Conservation (phyloP, 2,888 invertebrate species). For the Tetropium fuscum region DNA sequence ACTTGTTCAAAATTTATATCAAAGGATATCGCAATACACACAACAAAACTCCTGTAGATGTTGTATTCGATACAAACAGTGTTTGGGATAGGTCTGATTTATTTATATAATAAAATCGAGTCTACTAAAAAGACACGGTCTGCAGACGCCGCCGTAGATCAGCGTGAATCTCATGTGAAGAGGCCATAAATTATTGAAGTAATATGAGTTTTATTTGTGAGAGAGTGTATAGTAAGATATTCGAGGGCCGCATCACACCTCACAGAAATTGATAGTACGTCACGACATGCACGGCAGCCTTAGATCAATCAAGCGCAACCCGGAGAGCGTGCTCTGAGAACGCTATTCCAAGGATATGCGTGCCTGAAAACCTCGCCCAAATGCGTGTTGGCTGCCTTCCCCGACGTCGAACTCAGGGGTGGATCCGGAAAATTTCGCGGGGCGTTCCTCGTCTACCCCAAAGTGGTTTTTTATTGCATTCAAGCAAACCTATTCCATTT, state of each 20-base stretch:
- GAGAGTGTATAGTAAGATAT: slow-evolving; percentile 50
- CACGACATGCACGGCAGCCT: slow-evolving; percentile 32
- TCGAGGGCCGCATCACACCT: slow-evolving; percentile 44
- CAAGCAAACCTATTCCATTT: no score
- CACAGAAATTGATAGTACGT: slow-evolving; percentile 37
- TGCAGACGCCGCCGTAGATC: slow-evolving; percentile 49
- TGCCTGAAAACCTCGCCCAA: slow-evolving; percentile 2
- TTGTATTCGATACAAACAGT: slow-evolving; percentile 25
- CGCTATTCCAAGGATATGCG: background rate
- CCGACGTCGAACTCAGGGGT: background rate
- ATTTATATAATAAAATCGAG: slow-evolving; percentile 49
- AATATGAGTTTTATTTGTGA: slow-evolving; percentile 58
- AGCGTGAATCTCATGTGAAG: slow-evolving; percentile 55
- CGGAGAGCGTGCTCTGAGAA: slow-evolving; percentile 15
- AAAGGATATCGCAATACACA: slow-evolving; percentile 9
- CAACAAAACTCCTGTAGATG: slow-evolving; percentile 21
- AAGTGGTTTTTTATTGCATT: no score
- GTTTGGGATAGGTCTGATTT: slow-evolving; percentile 41
- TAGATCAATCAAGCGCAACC: slow-evolving; percentile 23
- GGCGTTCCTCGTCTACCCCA: no score
- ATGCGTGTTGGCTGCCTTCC: slow-evolving; percentile 8
- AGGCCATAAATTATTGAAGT: slow-evolving; percentile 55
- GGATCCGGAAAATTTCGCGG: background rate
- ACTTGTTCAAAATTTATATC: slow-evolving; percentile 15
- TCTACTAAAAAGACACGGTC: slow-evolving; percentile 48